Conservation (phyloP, 2,888 invertebrate species). For the Torymus texanus region DNA sequence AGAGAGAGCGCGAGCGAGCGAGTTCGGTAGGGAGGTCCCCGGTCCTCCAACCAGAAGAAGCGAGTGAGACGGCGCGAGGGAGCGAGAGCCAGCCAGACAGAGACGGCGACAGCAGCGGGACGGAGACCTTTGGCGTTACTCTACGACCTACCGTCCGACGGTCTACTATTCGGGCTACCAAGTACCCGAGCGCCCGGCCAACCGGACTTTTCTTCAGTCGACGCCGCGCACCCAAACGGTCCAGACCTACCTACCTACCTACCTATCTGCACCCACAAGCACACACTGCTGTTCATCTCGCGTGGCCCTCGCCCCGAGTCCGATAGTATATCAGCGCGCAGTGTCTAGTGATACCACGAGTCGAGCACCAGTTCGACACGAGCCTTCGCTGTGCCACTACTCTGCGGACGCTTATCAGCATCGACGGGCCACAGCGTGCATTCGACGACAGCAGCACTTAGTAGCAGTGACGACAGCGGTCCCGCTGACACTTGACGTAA, state of each 20-base stretch:
- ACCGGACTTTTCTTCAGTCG: slow-evolving; percentile 70
- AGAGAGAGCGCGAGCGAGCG: slow-evolving; percentile 52
- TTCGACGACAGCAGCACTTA: too few species aligned
- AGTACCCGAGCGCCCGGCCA: slow-evolving; percentile 67
- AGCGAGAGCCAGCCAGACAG: slow-evolving; percentile 32
- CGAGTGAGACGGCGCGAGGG: slow-evolving; percentile 59
- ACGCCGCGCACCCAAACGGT: slow-evolving; percentile 75
- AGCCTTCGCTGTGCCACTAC: too few species aligned
- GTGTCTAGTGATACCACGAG: background rate
- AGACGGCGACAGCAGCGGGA: slow-evolving; percentile 31
- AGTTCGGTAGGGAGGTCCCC: slow-evolving; percentile 75
- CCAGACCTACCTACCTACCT: slow-evolving; percentile 68
- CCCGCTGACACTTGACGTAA: too few species aligned
- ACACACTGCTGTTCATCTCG: slow-evolving; percentile 14
- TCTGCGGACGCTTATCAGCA: too few species aligned
- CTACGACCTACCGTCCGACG: slow-evolving; percentile 73
- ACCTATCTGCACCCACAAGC: background rate
- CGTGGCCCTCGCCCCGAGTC: slow-evolving; percentile 37
- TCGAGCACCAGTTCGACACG: background rate
- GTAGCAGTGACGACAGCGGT: too few species aligned
- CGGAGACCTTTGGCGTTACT: slow-evolving; percentile 70
- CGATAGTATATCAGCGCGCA: background rate
- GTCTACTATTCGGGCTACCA: slow-evolving; percentile 74
- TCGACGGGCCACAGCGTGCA: too few species aligned
- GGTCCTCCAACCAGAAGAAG: slow-evolving; percentile 74